Base-by-base conservation (phyloP, 53 echinoderm and acorn worm genomes). In the Actinopyga echinites region DNA sequence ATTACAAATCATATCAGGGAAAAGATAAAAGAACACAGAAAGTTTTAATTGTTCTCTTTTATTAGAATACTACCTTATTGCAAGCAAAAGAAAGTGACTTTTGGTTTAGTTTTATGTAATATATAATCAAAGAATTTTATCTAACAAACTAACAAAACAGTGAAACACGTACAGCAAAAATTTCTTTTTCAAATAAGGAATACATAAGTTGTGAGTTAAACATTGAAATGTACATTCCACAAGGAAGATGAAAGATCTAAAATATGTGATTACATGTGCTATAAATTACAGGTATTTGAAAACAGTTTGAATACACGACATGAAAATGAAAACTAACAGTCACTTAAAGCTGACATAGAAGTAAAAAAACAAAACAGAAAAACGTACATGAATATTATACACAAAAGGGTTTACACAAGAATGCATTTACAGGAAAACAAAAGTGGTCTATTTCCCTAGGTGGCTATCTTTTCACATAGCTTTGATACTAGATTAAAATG, bases 31-130 rank as follows among this genome's bases (percentile, higher is more conserved):
- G 64, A 63, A 63, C 17, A 63, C 28, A 4, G 6, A n/a, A 28
- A n/a, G 6, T 30, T 63, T 28, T 13, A 63, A 63, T 28, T 63
- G 64, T 17, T 30, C 28, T 63, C 24, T 28, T 63, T 49, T 49
- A 49, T 63, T 60, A 34, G 68, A 68, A 68, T 68, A 68, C 68
- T 68, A 68, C 34, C 68, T 68, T 68, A 68, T 68, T 68, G 68
- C 68, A 68, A 68, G 35, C 68, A 13, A 68, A 68, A 68, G n/a
- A 17, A 36, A 38, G 17, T 68, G 12, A 17, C 49, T 68, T 11
- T 36, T 68, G 35, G 35, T 68, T 68, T 68, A 38, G 30, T 68
- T 68, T 29, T 28, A n/a, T 36, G 33, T 13, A 38, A 68, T 68
- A 68, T 68, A 36, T 68, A 68, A 34, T 36, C 22, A 20, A 68